Base-by-base conservation (phyloP, 2,797 vertebrate genomes). In the Podarcis siculus region DNA sequence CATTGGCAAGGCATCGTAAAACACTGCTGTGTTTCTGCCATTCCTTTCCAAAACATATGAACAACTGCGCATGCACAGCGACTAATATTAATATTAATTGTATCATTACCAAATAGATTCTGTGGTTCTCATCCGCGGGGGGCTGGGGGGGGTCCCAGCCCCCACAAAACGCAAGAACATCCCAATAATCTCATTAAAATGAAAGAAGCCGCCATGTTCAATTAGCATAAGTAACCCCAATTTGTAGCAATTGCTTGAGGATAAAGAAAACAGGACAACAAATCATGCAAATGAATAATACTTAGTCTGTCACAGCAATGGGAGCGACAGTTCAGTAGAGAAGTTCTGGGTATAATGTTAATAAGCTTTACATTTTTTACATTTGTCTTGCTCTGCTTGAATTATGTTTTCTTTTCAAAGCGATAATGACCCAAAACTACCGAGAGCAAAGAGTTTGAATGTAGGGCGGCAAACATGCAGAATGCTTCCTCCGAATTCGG, bases 101-200 rank as follows among this genome's bases (percentile, higher is more conserved):
- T n/a, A 71, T n/a, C 69, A n/a, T n/a, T n/a, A n/a, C n/a, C 30
- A 71, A 71, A 71, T 30, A 89, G 25, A 92, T 92, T 92, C 79
- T 0, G 5, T 79, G 91, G 89, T 93, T 93, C 87, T 79, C 89
- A 39, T 89, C 90, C 88, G 12, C 3, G 7, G 21, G 21, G 10
- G 13, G 27, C 69, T 13, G 69, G 21, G 19, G 23, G 5, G 6
- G 23, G 2, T 4, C 32, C 71, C 19, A 32, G 3, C 39, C 32
- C 45, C 15, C 23, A 15, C 21, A 39, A 55, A 93, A 91, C 75
- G 86, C 71, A 88, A 85, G 89, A 93, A 93, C 86, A 94, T 92
- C 90, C 85, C 89, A 90, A 91, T 92, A 93, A 91, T 89, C 76
- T 69, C 79, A 92, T 93, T 94, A 90, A 92, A 93, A 93, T 89